A percentile compares a stretch with the other conserved stretches of the same genome.
These are phyloP conservation scores for Gobio gobio DNA, from an alignment of 2,113 vertebrate genomes.

Conservation along the genomic window DNA sequence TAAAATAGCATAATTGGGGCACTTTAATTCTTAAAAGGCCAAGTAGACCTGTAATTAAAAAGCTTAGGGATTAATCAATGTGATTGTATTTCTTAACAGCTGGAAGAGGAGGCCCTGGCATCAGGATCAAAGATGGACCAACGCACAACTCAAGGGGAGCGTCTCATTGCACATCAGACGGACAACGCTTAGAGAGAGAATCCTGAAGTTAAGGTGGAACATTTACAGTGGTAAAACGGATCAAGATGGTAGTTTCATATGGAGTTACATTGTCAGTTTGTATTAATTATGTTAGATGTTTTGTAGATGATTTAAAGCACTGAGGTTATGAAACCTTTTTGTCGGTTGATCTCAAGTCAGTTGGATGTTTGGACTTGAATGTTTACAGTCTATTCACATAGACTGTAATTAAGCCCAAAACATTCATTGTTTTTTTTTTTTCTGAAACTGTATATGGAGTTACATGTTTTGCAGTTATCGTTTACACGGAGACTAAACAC, in stretches of 20 bases:
- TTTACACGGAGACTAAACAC: slow-evolving; percentile 12
- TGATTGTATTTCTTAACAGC: slow-evolving; percentile 58
- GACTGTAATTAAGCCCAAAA: neutral
- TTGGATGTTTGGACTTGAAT: neutral
- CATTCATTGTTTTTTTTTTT: neutral
- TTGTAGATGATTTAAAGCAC: neutral
- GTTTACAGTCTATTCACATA: neutral
- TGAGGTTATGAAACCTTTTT: neutral
- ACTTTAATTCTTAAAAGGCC: neutral
- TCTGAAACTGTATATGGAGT: neutral
- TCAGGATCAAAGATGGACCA: slow-evolving; percentile 44
- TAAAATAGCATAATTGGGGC: too few relatives aligned
- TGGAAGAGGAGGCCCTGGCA: slow-evolving; percentile 66
- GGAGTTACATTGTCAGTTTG: neutral
- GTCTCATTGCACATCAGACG: slow-evolving; percentile 65
- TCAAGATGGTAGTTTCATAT: neutral
- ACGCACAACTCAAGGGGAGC: slow-evolving; percentile 63
- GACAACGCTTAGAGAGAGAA: slow-evolving; percentile 26
- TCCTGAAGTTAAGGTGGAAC: neutral
- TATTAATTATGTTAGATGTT: neutral
- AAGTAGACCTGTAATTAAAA: neutral
- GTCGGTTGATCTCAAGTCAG: neutral
- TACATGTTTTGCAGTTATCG: neutral
- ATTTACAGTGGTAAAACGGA: neutral
- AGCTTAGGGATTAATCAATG: neutral